phyloP scores from a whole-genome alignment of 2,888 invertebrate genomes.

The Ferrisia virgata region DNA sequence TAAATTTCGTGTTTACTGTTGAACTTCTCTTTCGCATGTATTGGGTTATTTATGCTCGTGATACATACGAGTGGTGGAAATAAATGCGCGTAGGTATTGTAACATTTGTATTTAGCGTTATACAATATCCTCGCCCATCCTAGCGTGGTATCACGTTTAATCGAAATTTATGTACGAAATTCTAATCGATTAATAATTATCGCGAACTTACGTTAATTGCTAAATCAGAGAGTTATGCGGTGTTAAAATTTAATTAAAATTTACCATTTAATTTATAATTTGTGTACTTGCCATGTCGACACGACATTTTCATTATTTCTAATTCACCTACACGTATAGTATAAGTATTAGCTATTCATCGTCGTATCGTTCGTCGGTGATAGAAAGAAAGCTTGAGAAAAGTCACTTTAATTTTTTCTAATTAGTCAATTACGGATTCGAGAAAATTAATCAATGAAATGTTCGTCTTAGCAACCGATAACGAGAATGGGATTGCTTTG shows the following conservation, averaged over 20 bases:
- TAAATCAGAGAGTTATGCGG: background rate
- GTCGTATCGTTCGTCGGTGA: too few species aligned
- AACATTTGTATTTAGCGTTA: background rate
- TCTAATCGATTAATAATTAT: constrained; percentile 7
- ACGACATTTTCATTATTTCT: background rate
- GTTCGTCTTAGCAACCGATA: background rate
- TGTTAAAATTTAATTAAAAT: constrained; percentile 15
- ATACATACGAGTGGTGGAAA: background rate
- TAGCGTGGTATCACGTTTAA: background rate
- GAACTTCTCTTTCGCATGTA: background rate
- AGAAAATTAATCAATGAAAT: background rate
- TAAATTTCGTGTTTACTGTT: background rate
- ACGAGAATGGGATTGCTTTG: background rate
- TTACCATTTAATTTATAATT: background rate
- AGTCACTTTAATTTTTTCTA: background rate
- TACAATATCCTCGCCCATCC: background rate
- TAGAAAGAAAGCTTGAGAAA: background rate
- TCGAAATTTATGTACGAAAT: constrained; percentile 16
- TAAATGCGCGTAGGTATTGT: background rate
- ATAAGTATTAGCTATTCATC: too few species aligned
- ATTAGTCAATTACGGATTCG: background rate
- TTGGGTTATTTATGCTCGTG: background rate
- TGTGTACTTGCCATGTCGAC: background rate
- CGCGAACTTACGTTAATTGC: background rate
- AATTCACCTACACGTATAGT: too few species aligned